A percentile compares a stretch with the other conserved stretches of the same genome.
Evolutionary conservation across 2,888 invertebrate genomes (phyloP).

Genomic region (Saturnia pavonia): DNA sequence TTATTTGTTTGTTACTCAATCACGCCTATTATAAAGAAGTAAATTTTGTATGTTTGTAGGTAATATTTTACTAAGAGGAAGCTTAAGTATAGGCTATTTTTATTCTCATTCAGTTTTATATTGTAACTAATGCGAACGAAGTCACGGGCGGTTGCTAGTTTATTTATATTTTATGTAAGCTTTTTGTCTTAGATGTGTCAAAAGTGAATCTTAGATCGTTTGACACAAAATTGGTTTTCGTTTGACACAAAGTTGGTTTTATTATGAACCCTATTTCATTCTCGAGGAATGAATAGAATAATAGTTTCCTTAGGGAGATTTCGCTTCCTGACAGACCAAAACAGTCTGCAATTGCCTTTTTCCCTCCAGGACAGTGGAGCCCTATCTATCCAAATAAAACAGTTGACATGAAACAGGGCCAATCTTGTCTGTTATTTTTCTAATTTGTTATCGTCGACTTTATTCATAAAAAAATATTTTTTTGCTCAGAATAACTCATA

Average conservation of each 20-base stretch:
- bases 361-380: background rate
- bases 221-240: too few species aligned
- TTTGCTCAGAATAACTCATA: slow-evolving; percentile 16
- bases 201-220: too few species aligned
- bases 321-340: background rate
- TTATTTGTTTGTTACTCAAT: too few species aligned
- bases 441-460: background rate
- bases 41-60: too few species aligned
- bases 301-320: slow-evolving; percentile 8
- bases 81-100: too few species aligned
- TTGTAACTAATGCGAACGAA: too few species aligned
- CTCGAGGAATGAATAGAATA: background rate
- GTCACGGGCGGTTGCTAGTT: too few species aligned
- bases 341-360: background rate
- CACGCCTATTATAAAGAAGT: too few species aligned
- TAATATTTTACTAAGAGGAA: too few species aligned
- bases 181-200: too few species aligned
- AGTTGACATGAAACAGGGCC: background rate
- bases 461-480: background rate
- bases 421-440: slow-evolving; percentile 1
- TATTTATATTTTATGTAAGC: too few species aligned
- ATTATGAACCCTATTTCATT: background rate
- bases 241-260: background rate
- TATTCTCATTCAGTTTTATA: too few species aligned
- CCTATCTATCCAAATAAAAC: background rate